Base-by-base conservation (phyloP, 2,888 invertebrate genomes). In the Antheraea yamamai region DNA sequence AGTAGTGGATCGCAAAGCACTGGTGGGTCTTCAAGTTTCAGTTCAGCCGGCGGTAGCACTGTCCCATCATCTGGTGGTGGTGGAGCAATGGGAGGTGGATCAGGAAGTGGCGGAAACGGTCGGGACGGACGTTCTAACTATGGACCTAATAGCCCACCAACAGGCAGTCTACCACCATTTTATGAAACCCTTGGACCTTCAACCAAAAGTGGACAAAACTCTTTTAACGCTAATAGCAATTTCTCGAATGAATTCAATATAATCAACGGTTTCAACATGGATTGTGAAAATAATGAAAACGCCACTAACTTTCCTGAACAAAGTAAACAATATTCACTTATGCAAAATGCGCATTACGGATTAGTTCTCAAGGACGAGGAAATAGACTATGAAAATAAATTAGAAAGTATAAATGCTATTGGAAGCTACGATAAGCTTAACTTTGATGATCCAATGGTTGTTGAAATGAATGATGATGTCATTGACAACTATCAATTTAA, bases 81-180 rank as follows among this genome's bases (percentile, higher is more conserved):
- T 52, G 95, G 96, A 23, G 95, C 96, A 0, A 95, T 96, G 30
- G 96, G 96, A 30, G 96, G 97, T 10, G 96, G 96, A 0, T 97
- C 97, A 4, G 97, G 97, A 52, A 97, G 97, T 66, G 97, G 97
- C 85, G 96, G 97, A 78, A 96, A 96, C 77, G 97, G 97, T 3
- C 96, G 97, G 68, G 97, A 97, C 87, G 98, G 98, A 0, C 96
- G 98, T 73, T 97, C 97, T 77, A 97, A 98, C 88, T 98, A 98
- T 87, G 98, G 98, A 4, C 98, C 98, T 12, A 98, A 97, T 81
- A 98, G 98, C 83, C 98, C 98, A 74, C 98, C 98, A 2, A 98
- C 97, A 0, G 98, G 97, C 20, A 97, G 97, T 74, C 92, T 98
- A 77, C 98, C 98, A n/a, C 98, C 98, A 1, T 98, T 98, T 86